Percentiles rank a stretch among this genome's conserved stretches.
Evolutionary conservation across 1,140 invertebrate species (phyloP).

Genomic region (Lepidurus couesii): DNA sequence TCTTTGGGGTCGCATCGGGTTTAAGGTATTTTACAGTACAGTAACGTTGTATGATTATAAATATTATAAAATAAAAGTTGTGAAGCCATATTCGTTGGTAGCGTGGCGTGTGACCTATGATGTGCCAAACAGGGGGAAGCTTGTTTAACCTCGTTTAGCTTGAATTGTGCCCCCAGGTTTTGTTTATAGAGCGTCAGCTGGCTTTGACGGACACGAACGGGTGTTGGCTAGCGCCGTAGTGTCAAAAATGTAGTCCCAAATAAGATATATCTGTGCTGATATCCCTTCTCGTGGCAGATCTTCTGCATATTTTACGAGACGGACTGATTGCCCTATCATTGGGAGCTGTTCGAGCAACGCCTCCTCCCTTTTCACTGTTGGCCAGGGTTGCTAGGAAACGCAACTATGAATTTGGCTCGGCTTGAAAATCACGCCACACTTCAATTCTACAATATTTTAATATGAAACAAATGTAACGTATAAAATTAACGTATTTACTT

Average conservation of each 20-base stretch:
- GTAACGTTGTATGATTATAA: background rate
- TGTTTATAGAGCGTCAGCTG: constrained; percentile 4
- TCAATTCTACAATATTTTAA: too few species aligned
- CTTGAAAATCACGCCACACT: too few species aligned
- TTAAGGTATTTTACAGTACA: background rate
- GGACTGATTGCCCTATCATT: background rate
- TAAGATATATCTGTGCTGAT: constrained; percentile 4
- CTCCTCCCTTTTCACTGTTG: background rate
- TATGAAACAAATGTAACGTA: too few species aligned
- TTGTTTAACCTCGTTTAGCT: constrained; percentile 11
- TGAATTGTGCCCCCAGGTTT: background rate
- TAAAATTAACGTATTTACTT: too few species aligned
- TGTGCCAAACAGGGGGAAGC: background rate
- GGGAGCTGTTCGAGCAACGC: background rate
- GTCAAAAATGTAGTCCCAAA: background rate
- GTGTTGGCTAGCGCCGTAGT: constrained; percentile 3
- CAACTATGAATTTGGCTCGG: background rate
- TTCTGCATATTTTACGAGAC: background rate
- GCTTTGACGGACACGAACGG: background rate
- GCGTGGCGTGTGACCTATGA: background rate
- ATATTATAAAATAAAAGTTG: background rate
- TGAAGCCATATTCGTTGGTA: background rate
- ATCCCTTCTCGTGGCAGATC: background rate
- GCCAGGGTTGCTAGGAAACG: background rate
- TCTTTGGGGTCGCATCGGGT: background rate